Evolutionary conservation across 2,888 invertebrate genomes (phyloP), one percentile per base, ranked within the genome.

Genomic region (Leptarthrus brevirostris): DNA sequence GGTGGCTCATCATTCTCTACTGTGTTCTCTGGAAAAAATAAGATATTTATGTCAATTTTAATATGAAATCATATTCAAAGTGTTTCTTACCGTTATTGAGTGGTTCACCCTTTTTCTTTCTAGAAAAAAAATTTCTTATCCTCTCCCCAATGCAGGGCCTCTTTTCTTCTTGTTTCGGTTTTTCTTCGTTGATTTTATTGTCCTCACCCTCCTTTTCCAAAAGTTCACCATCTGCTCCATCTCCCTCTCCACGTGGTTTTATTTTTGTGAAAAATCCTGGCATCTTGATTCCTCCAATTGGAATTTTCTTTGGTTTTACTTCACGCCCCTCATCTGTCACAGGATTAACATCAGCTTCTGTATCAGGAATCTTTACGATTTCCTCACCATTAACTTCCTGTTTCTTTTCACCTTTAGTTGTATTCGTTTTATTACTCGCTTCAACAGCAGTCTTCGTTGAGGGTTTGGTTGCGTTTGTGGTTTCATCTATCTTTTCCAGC

Each of bases 261-360:
- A 90, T 91, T 79, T 92, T 90, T 75, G 91, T 91, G 80, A 93
- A 93, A 86, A 93, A 94, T 14, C 93, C 93, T 3, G 94, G 94
- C 90, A 94, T 91, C 86, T 93, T 93, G 77, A 94, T 92, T n/a
- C 93, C 94, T 64, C 93, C 94, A 80, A 93, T 94, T 3, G 94
- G 94, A 79, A 93, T 93, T 82, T 93, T 93, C 82, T 91, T 92
- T 74, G 92, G 92, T 81, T 91, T 91, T 34, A 92, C 92, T 85
- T 92, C 92, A 76, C 91, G 88, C 64, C 91, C 92, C 78, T 91
- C 90, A 79, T 90, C 89, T 4, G 88, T 89, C 44, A 74, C 75
- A 0, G 73, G 54, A 47, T 54, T 80, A 78, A 54, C 71, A 4
- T 74, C 53, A 24, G 52, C 72, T 72, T 76, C 72, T 34, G 54